Conservation (phyloP, 1,140 invertebrate genomes). For the Bombus vancouverensis region DNA sequence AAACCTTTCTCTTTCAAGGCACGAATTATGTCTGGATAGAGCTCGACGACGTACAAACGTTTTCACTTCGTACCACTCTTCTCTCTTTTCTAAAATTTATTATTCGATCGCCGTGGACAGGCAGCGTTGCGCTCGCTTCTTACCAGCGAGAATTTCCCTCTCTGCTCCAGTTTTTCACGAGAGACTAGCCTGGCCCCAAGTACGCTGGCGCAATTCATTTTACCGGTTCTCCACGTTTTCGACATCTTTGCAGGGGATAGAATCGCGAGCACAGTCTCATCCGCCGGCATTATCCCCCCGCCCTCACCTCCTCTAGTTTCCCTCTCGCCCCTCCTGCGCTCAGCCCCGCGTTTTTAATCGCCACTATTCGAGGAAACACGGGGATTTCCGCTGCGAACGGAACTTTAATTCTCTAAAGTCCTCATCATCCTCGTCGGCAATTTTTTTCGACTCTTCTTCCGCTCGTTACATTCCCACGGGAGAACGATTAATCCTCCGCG, state of each 20-base stretch:
- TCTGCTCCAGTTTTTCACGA: slow-evolving; percentile 3
- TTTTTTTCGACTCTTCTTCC: slow-evolving; percentile 50
- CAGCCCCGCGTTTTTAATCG: slow-evolving; percentile 50
- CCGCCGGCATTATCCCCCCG: neutral
- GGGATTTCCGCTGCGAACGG: slow-evolving; percentile 10
- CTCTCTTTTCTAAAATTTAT: slow-evolving; percentile 6
- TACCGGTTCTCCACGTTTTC: neutral
- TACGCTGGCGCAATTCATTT: neutral
- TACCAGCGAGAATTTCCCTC: neutral
- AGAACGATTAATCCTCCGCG: neutral
- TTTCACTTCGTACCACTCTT: neutral
- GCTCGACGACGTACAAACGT: neutral
- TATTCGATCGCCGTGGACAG: neutral
- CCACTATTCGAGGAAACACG: slow-evolving; percentile 32
- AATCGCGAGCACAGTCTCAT: slow-evolving; percentile 7
- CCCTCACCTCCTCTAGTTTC: neutral
- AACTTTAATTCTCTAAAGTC: slow-evolving; percentile 62
- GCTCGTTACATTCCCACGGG: slow-evolving; percentile 36
- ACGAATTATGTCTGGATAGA: neutral
- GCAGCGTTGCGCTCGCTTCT: neutral
- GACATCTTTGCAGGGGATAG: neutral
- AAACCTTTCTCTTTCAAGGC: neutral
- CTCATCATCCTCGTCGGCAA: slow-evolving; percentile 60
- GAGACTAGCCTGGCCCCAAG: neutral
- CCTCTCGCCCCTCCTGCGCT: neutral